Conservation (phyloP, 2,113 vertebrate species). For the Accipiter virgatus region DNA sequence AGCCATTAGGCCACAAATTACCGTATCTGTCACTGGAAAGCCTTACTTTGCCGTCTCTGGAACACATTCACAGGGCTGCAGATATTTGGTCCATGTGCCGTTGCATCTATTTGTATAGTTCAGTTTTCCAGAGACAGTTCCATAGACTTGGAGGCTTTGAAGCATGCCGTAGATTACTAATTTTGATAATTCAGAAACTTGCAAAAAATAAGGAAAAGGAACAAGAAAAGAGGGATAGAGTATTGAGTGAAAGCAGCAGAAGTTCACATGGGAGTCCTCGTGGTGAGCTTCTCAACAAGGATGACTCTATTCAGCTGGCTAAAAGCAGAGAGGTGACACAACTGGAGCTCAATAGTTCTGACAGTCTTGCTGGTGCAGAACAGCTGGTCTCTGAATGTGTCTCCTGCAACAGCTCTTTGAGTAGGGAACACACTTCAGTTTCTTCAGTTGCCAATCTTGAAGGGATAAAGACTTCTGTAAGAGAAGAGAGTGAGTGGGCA, state of each 20-base stretch:
- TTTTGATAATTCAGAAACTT: slow-evolving; percentile 86
- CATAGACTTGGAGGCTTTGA: slow-evolving; percentile 89
- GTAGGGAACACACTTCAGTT: background rate
- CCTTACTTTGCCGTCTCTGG: slow-evolving; percentile 83
- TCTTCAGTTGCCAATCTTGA: background rate
- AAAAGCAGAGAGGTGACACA: background rate
- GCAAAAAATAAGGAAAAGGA: slow-evolving; percentile 72
- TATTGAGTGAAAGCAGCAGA: slow-evolving; percentile 3
- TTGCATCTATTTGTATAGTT: slow-evolving; percentile 84
- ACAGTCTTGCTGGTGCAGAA: background rate
- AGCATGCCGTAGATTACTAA: slow-evolving; percentile 84
- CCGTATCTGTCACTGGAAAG: slow-evolving; percentile 85
- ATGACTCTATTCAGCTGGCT: background rate
- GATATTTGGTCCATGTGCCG: slow-evolving; percentile 91
- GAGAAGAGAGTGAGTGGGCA: slow-evolving; percentile 78
- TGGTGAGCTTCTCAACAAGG: background rate
- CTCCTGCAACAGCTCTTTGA: background rate
- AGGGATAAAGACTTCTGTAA: slow-evolving; percentile 51
- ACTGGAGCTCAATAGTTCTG: background rate
- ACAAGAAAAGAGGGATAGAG: slow-evolving; percentile 8
- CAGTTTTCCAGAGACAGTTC: slow-evolving; percentile 91
- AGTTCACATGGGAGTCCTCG: background rate
- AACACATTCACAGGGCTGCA: slow-evolving; percentile 83
- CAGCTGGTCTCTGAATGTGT: background rate
- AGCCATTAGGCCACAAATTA: slow-evolving; percentile 79